phyloP scores from a whole-genome alignment of 2,113 vertebrate species.

The Amphiprion percula region DNA sequence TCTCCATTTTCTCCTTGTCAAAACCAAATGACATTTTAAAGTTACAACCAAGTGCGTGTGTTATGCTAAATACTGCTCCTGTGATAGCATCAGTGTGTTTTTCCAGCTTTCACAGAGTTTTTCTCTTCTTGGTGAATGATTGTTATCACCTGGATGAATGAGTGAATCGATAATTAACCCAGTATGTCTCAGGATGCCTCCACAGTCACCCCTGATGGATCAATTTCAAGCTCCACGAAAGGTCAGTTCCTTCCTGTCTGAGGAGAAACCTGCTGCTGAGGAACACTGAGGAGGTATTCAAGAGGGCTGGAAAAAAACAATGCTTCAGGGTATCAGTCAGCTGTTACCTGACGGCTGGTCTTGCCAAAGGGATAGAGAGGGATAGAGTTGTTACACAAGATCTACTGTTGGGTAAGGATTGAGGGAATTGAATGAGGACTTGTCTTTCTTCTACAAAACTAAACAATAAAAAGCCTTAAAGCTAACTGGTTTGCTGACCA shows the following conservation, averaged over 20 bases:
- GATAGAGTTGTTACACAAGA: background rate
- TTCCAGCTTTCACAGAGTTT: background rate
- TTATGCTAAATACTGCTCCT: constrained; percentile 29
- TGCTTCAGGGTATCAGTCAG: constrained; percentile 11
- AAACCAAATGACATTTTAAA: constrained; percentile 5
- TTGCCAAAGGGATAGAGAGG: accelerated
- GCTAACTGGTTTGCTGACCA: constrained; percentile 80
- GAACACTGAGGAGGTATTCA: constrained; percentile 5
- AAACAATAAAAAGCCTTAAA: too few species aligned
- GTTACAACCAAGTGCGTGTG: background rate
- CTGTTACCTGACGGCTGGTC: background rate
- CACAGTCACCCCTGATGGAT: constrained; percentile 35
- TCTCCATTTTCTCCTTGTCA: constrained; percentile 34
- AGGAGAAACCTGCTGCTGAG: constrained; percentile 64
- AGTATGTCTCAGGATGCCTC: constrained; percentile 27
- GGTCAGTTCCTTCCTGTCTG: constrained; percentile 62
- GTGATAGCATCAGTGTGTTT: background rate
- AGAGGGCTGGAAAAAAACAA: background rate
- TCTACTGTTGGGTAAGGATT: background rate
- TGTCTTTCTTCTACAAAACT: background rate
- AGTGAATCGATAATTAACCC: constrained; percentile 37
- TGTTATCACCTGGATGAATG: constrained; percentile 6
- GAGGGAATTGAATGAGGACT: background rate
- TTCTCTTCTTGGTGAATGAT: background rate
- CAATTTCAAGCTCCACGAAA: constrained; percentile 43